phyloP scores from a whole-genome alignment of 2,888 invertebrate genomes.

The Macaria notata region DNA sequence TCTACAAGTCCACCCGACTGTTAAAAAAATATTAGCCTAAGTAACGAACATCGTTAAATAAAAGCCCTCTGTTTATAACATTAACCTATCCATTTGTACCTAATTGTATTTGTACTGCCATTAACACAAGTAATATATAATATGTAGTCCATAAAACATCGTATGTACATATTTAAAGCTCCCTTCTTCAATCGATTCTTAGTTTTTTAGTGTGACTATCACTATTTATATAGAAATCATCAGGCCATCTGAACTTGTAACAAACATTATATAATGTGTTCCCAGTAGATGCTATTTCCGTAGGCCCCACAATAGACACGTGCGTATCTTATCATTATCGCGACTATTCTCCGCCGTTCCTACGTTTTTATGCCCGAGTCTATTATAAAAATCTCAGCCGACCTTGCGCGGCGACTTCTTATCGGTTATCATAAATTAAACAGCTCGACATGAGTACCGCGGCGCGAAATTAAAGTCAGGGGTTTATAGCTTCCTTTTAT shows the following conservation, averaged over 20 bases:
- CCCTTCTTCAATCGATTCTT: no score
- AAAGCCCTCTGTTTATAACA: constrained; percentile 1
- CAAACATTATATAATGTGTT: no score
- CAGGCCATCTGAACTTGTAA: no score
- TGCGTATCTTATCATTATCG: constrained; percentile 19
- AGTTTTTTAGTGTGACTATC: no score
- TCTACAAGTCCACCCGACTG: neutral
- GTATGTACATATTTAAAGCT: no score
- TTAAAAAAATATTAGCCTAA: constrained; percentile 9
- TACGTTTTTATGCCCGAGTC: constrained; percentile 2
- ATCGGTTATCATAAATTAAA: constrained; percentile 26
- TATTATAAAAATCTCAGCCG: constrained; percentile 21
- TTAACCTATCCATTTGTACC: neutral
- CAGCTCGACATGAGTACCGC: constrained; percentile 18
- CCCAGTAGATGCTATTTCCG: constrained; percentile 6
- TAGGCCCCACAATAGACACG: constrained; percentile 4
- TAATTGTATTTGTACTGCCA: neutral
- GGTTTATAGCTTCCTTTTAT: constrained; percentile 16
- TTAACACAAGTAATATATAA: no score
- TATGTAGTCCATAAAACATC: no score
- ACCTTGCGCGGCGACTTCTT: constrained; percentile 15
- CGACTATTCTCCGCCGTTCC: constrained; percentile 3
- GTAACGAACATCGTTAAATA: constrained; percentile 11
- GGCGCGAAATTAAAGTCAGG: constrained; percentile 20
- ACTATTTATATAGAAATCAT: no score